Base-by-base conservation (phyloP, 2,888 invertebrate species). In the Eucera pruinosa region DNA sequence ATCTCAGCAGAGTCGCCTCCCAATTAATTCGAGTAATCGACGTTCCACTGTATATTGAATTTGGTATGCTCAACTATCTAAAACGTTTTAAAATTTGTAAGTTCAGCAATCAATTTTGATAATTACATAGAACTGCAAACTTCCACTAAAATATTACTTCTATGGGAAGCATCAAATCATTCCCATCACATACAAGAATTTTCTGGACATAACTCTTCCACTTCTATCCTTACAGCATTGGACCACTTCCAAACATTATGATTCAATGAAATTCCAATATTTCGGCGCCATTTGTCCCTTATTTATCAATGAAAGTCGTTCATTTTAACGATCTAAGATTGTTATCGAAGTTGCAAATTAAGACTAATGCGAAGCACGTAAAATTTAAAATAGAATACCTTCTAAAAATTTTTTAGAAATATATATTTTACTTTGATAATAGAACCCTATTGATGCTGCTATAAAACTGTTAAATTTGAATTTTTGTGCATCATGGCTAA, bases 191-290 rank as follows among this genome's bases (percentile, higher is more conserved):
- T 33, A 2, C 60, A 60, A 45, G 20, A 60, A 60, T 60, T 33
- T 47, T 45, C 23, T 15, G 60, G 9, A 47, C 20, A 33, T 45
- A 47, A 47, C 45, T 60, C 60, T 47, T 43, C 60, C 30, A 33
- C 60, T 60, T 20, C n/a, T 60, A 20, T 45, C 60, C n/a, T 60
- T 60, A 60, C 30, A 23, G 45, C 30, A n/a, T 60, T 60, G 60
- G 60, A 43, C 45, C 60, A 60, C 18, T 47, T 60, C 60, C 60
- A 45, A 60, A 30, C 30, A 47, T 18, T 25, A 23, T 15, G 27
- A 45, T 45, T 60, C 45, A 30, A 47, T 60, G 30, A 60, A 33
- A 60, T 33, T 33, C 45, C 60, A 47, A 47, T 60, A 60, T 47
- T 60, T 30, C 20, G 30, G 15, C 20, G 45, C 43, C 60, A 30